phyloP scores from a whole-genome alignment of 2,113 vertebrate species.

The Sylvietta virens region DNA sequence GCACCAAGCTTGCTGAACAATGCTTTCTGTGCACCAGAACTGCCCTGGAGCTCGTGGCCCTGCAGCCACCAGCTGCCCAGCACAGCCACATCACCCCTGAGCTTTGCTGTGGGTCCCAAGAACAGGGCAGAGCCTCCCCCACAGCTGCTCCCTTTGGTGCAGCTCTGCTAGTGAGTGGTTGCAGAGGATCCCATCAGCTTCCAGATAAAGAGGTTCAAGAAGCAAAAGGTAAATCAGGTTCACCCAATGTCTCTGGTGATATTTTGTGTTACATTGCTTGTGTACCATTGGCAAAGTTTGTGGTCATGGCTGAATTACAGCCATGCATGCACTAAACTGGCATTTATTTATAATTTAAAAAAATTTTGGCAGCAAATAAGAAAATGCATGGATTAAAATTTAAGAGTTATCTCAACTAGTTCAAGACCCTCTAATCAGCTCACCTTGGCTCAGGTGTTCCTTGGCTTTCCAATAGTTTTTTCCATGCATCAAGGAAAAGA shows the following conservation, averaged over 20 bases:
- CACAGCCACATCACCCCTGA: rapidly evolving
- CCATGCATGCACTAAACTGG: not conserved
- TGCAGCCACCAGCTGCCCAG: not conserved
- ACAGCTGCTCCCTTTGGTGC: not conserved
- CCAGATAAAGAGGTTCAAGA: not conserved
- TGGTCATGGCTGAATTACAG: not conserved
- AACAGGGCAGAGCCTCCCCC: not conserved
- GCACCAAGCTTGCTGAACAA: not conserved
- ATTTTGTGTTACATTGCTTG: not conserved
- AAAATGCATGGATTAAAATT: not conserved
- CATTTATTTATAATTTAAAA: constrained; percentile 26
- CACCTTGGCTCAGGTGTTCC: constrained; percentile 22
- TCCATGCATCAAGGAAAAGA: not conserved
- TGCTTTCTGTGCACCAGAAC: not conserved
- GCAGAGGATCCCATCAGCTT: not conserved
- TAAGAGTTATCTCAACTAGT: not conserved
- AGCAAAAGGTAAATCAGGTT: not conserved
- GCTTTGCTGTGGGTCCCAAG: not conserved
- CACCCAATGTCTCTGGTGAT: not conserved
- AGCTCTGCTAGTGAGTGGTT: too few species aligned
- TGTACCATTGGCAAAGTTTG: not conserved
- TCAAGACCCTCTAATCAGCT: not conserved
- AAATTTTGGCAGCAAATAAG: constrained; percentile 30
- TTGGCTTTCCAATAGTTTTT: not conserved
- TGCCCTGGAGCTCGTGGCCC: rapidly evolving